Evolutionary conservation across 2,888 invertebrate species (phyloP), one percentile per base, ranked within the genome.

Genomic region (Idaea dimidiata): DNA sequence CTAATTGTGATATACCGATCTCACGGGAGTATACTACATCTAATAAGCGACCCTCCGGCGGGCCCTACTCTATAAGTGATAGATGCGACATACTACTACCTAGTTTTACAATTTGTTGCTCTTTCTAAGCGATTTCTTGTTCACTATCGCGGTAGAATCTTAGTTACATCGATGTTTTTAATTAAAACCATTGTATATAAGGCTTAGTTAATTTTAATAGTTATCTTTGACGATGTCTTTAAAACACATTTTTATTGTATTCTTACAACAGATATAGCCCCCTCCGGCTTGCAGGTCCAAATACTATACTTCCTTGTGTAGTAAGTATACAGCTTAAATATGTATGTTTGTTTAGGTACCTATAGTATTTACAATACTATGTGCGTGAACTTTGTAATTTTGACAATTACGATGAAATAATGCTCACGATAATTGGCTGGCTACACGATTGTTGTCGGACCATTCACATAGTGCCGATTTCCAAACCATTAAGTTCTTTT

Each of bases 1-100:
- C 43, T 93, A 91, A 92, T 90, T 86, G 89, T 88, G 89, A 92
- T 85, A 84, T 90, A 92, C 80, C 70, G 87, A 68, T 73, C 89
- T 84, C 83, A 68, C 58, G 89, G 83, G 87, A 64, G 67, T 63
- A 73, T 70, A 64, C 67, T 66, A 57, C 57, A 66, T 66, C 61
- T 61, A 63, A 73, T 73, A 75, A 66, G 69, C 72, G 73, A 76
- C 80, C 82, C 80, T 76, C 71, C 68, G 71, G 72, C 74, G 56
- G 8, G 56, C 17, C 4, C 17, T 17, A 18, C 56, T 18, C 56
- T 56, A 17, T 43, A 43, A 43, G 43, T 43, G 43, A 43, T 43
- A 43, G 43, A 43, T 43, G 43, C 43, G 43, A 43, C 43, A 43
- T 43, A 43, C 43, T 8, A 8, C 14, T 10, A 33, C 5, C 33